These are phyloP conservation scores for Montifringilla adamsi DNA, from an alignment of 2,113 vertebrate species.

Conservation along the genomic window DNA sequence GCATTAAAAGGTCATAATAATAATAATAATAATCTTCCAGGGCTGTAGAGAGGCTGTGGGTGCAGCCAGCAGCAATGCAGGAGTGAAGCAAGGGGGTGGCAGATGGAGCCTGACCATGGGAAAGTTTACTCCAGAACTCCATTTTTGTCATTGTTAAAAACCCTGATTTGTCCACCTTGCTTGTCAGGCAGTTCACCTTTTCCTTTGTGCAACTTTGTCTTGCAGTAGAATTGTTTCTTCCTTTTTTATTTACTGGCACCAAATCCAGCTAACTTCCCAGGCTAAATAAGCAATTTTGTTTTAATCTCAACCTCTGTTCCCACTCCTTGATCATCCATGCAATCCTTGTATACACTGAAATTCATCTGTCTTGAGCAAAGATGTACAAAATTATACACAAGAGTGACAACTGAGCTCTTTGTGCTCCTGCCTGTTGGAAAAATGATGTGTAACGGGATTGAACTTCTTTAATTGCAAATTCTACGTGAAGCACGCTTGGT, in stretches of 20 bases:
- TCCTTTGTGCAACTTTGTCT: background rate
- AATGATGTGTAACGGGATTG: background rate
- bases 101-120: accelerated
- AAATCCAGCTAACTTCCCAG: background rate
- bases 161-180: background rate
- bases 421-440: background rate
- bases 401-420: background rate
- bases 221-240: background rate
- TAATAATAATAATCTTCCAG: no score
- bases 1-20: accelerated
- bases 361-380: background rate
- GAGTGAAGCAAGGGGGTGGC: background rate
- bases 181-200: background rate
- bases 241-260: background rate
- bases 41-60: accelerated
- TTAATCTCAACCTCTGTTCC: background rate
- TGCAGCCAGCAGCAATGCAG: accelerated
- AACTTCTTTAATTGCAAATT: background rate
- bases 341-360: background rate
- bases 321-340: background rate
- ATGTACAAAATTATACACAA: background rate
- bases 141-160: background rate
- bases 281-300: background rate
- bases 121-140: background rate
- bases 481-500: background rate